Evolutionary conservation across 1,140 invertebrate species (phyloP).

Genomic region (Bombus polaris): DNA sequence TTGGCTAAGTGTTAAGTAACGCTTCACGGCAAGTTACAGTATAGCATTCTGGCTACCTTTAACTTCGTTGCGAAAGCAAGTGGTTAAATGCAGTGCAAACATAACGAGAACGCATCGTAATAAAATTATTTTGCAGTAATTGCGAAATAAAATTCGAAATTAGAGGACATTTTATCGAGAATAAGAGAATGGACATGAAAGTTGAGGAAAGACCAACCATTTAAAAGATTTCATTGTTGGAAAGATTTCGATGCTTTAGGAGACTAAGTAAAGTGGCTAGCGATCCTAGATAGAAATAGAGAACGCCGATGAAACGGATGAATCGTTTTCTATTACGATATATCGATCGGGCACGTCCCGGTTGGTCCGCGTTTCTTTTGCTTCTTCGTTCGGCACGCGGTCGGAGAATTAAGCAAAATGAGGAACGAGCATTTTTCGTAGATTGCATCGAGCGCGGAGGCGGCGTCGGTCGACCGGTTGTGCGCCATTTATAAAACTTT

Average conservation of each 20-base stretch:
- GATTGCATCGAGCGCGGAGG: constrained; percentile 65
- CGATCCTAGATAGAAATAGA: neutral
- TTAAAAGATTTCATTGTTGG: constrained; percentile 3
- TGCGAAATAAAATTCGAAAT: too few relatives aligned
- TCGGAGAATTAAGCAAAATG: constrained; percentile 72
- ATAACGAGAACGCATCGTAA: too few relatives aligned
- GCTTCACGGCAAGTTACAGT: too few relatives aligned
- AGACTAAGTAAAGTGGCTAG: neutral
- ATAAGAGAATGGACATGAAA: too few relatives aligned
- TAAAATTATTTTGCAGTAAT: too few relatives aligned
- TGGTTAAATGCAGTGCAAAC: too few relatives aligned
- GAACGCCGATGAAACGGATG: constrained; percentile 35
- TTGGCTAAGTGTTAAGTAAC: too few relatives aligned
- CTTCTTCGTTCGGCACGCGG: constrained; percentile 38
- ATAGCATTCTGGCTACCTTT: too few relatives aligned
- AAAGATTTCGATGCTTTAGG: constrained; percentile 38
- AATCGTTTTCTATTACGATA: constrained; percentile 72
- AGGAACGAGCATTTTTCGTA: constrained; percentile 77
- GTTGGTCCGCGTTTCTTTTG: neutral
- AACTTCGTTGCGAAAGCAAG: too few relatives aligned
- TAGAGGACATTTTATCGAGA: too few relatives aligned
- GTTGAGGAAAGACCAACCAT: neutral
- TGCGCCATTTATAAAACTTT: constrained; percentile 79
- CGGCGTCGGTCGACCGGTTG: neutral
- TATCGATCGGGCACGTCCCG: constrained; percentile 51